These are phyloP conservation scores for Cerastoderma edule DNA, from an alignment of 2,888 invertebrate species.

Conservation along the genomic window DNA sequence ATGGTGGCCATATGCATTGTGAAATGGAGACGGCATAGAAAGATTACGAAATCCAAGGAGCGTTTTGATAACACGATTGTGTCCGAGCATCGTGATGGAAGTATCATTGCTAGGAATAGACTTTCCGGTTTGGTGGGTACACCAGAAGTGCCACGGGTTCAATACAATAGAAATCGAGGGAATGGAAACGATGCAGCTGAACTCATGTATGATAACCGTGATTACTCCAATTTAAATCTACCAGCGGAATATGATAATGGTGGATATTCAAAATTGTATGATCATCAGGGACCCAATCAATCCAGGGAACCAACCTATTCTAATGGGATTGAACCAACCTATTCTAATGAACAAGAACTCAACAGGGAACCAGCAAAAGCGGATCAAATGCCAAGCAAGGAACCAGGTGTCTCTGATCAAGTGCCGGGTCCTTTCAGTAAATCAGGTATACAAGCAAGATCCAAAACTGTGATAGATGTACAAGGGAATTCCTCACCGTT, in stretches of 20 bases:
- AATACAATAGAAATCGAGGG: constrained; percentile 10
- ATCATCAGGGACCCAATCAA: not conserved
- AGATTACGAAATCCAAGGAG: constrained; percentile 22
- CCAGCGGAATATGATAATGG: constrained; percentile 3
- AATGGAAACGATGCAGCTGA: not conserved
- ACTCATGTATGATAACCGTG: not conserved
- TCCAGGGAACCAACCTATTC: not conserved
- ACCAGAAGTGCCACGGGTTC: constrained; percentile 39
- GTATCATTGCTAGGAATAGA: constrained; percentile 32
- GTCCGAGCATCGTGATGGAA: constrained; percentile 33
- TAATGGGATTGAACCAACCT: not conserved
- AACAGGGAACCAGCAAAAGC: not conserved
- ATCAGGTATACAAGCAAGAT: too few species aligned
- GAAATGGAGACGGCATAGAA: constrained; percentile 3
- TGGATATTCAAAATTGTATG: constrained; percentile 6
- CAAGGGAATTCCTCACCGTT: not conserved
- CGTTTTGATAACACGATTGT: constrained; percentile 38
- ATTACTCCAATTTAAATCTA: not conserved
- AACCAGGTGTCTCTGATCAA: not conserved
- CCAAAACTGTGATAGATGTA: constrained; percentile 16
- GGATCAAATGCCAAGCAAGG: not conserved
- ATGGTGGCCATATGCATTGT: constrained; percentile 27
- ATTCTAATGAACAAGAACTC: not conserved
- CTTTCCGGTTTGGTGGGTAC: constrained; percentile 35
- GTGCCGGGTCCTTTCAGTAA: not conserved